phyloP scores from a whole-genome alignment of 2,797 vertebrate species.

The Lerista edwardsae region DNA sequence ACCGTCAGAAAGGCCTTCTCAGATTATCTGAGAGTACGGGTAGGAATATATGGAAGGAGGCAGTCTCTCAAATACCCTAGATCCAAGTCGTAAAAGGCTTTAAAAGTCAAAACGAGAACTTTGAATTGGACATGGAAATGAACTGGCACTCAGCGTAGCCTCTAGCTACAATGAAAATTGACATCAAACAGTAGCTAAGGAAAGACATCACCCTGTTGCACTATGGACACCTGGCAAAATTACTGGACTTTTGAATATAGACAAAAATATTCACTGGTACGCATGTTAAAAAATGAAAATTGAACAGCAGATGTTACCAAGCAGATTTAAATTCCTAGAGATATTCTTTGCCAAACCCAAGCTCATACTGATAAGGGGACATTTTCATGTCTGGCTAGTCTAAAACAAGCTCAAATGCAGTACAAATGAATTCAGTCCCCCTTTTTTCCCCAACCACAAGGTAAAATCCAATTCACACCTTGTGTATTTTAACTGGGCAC shows the following conservation, averaged over 20 bases:
- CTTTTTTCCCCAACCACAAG: neutral
- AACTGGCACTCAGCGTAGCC: too few species aligned
- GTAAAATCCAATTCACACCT: neutral
- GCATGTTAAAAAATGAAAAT: neutral
- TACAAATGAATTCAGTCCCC: neutral
- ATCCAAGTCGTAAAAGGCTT: too few species aligned
- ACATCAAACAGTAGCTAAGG: neutral
- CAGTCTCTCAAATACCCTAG: too few species aligned
- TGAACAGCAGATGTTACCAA: neutral
- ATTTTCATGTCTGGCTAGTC: neutral
- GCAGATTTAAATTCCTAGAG: neutral
- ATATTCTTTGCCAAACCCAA: neutral
- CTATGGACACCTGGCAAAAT: too few species aligned
- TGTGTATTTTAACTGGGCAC: neutral
- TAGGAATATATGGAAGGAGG: too few species aligned
- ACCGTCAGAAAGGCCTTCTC: too few species aligned
- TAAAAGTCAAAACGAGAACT: too few species aligned
- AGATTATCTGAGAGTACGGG: too few species aligned
- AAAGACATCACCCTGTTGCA: too few species aligned
- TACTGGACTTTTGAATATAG: too few species aligned
- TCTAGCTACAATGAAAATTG: neutral
- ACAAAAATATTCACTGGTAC: neutral
- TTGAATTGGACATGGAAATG: too few species aligned
- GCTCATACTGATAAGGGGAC: neutral
- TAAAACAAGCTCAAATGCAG: neutral